Conservation (phyloP, 2,113 vertebrate species). For the Chunga burmeisteri region DNA sequence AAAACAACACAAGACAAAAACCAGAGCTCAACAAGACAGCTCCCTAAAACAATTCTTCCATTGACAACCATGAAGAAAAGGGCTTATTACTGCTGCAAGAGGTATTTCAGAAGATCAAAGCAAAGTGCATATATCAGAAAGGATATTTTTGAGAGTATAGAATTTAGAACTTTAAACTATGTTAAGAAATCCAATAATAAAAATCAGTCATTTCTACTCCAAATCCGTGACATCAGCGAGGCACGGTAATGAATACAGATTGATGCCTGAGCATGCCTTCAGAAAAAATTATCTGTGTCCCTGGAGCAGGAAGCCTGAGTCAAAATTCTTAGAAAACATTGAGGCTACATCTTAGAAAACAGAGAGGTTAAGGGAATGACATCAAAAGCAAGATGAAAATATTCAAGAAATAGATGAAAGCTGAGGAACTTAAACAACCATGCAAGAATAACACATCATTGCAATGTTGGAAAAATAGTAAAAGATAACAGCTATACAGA, state of each 20-base stretch:
- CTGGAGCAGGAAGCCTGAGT: background rate
- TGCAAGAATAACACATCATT: background rate
- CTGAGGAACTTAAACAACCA: background rate
- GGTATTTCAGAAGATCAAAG: background rate
- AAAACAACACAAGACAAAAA: background rate
- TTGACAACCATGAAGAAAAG: background rate
- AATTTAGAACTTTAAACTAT: conserved; percentile 4
- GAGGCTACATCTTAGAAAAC: background rate
- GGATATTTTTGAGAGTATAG: background rate
- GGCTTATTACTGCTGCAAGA: background rate
- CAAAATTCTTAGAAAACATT: background rate
- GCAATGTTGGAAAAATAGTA: background rate
- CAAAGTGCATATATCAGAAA: background rate
- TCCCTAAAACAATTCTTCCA: background rate
- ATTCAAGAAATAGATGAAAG: background rate
- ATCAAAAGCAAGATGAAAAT: background rate
- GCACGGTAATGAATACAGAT: background rate
- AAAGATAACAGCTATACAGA: background rate
- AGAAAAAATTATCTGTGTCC: background rate
- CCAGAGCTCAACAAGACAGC: background rate
- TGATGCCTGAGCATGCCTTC: background rate
- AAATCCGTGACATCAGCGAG: background rate
- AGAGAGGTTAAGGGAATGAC: background rate
- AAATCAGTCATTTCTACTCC: background rate
- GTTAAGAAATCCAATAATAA: background rate